Percentiles rank a stretch among this genome's conserved stretches.
Conservation (phyloP, 2,113 vertebrate genomes). For the Apeltes quadracus region DNA sequence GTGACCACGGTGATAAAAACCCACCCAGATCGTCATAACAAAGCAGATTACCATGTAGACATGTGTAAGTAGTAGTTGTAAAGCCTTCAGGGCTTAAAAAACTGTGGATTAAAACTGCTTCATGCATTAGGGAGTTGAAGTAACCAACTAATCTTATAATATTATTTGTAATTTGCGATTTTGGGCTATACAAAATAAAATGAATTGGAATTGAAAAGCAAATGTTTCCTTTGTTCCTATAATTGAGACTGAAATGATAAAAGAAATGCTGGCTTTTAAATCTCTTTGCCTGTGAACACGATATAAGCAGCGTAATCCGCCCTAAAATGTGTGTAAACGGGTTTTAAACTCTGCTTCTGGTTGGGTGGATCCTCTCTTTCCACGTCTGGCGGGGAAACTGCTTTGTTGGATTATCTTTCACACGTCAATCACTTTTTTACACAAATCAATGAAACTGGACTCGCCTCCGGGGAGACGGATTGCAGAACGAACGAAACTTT, state of each 20-base stretch:
- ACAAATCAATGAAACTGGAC: conserved; percentile 8
- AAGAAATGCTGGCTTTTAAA: conserved; percentile 7
- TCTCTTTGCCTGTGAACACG: not conserved
- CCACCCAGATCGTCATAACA: not conserved
- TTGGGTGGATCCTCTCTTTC: conserved; percentile 21
- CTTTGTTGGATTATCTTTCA: conserved; percentile 40
- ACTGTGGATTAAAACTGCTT: not conserved
- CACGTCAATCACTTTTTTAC: conserved; percentile 32
- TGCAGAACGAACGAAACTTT: not conserved
- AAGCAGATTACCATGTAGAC: not conserved
- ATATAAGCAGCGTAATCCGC: conserved; percentile 47
- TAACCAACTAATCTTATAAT: too few species aligned
- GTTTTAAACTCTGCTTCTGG: conserved; percentile 38
- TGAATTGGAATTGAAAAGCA: rapidly evolving
- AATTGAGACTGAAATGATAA: not conserved
- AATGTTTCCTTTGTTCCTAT: not conserved
- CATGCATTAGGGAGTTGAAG: not conserved
- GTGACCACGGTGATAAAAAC: not conserved
- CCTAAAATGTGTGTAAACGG: conserved; percentile 30
- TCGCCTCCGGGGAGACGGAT: not conserved
- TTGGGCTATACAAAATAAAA: not conserved
- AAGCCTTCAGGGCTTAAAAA: not conserved
- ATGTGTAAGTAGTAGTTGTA: not conserved
- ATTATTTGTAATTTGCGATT: too few species aligned
- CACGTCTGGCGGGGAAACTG: not conserved